phyloP scores from a whole-genome alignment of 2,888 invertebrate species.

The Sclerodermus sp. region DNA sequence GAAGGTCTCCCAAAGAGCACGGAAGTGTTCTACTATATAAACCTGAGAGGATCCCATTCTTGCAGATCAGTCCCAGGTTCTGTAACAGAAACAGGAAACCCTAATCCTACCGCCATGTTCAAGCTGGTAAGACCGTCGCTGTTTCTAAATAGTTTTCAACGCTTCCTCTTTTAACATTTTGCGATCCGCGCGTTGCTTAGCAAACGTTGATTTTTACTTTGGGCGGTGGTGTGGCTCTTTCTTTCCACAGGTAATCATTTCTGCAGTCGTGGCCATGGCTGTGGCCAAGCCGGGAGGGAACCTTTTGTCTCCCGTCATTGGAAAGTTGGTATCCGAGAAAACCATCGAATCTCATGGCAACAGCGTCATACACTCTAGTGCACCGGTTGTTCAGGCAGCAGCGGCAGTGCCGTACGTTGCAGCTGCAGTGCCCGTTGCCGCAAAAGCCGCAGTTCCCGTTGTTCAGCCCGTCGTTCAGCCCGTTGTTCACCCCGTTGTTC shows the following conservation, averaged over 20 bases:
- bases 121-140: constrained; percentile 58
- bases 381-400: constrained; percentile 59
- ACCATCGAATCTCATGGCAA: constrained; percentile 45
- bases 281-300: constrained; percentile 42
- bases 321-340: constrained; percentile 37
- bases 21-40: constrained; percentile 42
- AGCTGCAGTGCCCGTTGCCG: constrained; percentile 39
- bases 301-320: constrained; percentile 18
- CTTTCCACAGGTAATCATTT: constrained; percentile 50
- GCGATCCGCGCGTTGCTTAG: too few species aligned
- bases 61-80: constrained; percentile 45
- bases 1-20: constrained; percentile 34
- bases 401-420: constrained; percentile 31
- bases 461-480: constrained; percentile 39
- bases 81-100: constrained; percentile 36
- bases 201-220: too few species aligned
- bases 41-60: constrained; percentile 32
- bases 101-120: constrained; percentile 61
- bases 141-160: too few species aligned
- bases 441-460: constrained; percentile 39
- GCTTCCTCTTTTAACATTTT: too few species aligned
- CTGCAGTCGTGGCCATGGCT: constrained; percentile 43
- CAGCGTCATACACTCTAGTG: constrained; percentile 56
- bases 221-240: too few species aligned
- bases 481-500: constrained; percentile 7